Base-by-base conservation (phyloP, 2,113 vertebrate genomes). In the Spilogale gracilis region DNA sequence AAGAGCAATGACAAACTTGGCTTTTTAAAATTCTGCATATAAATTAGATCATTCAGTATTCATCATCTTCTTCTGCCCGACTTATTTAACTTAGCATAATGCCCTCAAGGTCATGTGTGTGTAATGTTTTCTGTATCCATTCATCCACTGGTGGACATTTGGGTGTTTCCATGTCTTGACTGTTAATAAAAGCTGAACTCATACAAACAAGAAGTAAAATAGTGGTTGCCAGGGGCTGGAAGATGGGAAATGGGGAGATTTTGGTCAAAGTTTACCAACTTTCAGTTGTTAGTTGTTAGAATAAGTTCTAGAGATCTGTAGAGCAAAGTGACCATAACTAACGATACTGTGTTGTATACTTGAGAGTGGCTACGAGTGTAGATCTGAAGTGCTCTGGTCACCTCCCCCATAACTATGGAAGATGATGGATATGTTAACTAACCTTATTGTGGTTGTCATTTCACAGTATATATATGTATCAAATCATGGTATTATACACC, bases 101-200 rank as follows among this genome's bases (percentile, higher is more conserved):
- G 78, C 85, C 38, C 23, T 48, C 13, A 14, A 76, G 73, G 2
- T 45, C 10, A 25, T 65, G 67, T 71, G 17, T 38, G 32, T 71
- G 9, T 21, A 25, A 74, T 12, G 45, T 45, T 45, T 76, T 79
- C 60, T 52, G 80, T 7, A 80, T 67, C 32, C n/a, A 50, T 80
- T n/a, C 76, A 80, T 67, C 23, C 25, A 18, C 16, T 17, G 52
- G 20, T 0, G 1, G 32, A 67, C 61, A 56, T 48, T 78, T n/a
- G 61, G 3, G 9, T 90, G 30, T 67, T 80, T 67, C 23, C 48
- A 38, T 30, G 7, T 54, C 60, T 30, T 91, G 48, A n/a, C 0
- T 80, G 14, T 80, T 91, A 91, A 80, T 91, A 54, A 91, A 91
- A 80, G 76, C 48, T 91, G 89, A 80, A 80, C 50, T 80, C 23